Evolutionary conservation across 2,888 invertebrate genomes (phyloP).

Genomic region (Meandrusa payeni): DNA sequence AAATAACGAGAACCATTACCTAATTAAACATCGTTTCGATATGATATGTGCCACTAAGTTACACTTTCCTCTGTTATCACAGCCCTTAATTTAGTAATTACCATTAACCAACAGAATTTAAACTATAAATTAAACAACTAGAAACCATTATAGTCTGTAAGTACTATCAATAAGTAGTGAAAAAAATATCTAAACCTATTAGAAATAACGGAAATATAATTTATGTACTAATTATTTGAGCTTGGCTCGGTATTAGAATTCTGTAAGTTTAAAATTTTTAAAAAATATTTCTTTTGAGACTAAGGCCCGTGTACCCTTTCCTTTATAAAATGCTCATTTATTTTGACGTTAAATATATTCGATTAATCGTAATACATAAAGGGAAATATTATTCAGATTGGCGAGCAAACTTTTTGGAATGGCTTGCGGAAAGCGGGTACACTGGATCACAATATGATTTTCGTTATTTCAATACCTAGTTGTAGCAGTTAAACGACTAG

Average conservation of each 20-base stretch:
- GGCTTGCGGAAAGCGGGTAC: slow-evolving; percentile 15
- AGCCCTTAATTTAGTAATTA: slow-evolving; percentile 66
- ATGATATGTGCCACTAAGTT: slow-evolving; percentile 57
- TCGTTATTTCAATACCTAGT: slow-evolving; percentile 31
- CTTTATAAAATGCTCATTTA: slow-evolving; percentile 1
- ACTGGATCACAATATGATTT: slow-evolving; percentile 12
- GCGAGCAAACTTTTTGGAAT: slow-evolving; percentile 10
- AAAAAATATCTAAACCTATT: slow-evolving; percentile 25
- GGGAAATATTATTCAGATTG: background rate
- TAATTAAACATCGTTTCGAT: slow-evolving; percentile 1
- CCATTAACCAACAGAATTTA: slow-evolving; percentile 63
- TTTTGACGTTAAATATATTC: background rate
- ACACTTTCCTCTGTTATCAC: slow-evolving; percentile 66
- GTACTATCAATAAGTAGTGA: slow-evolving; percentile 42
- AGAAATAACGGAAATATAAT: slow-evolving; percentile 29
- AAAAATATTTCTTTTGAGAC: slow-evolving; percentile 10
- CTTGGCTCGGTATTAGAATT: slow-evolving; percentile 34
- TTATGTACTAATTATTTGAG: slow-evolving; percentile 37
- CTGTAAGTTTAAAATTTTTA: slow-evolving; percentile 13
- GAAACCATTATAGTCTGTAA: slow-evolving; percentile 47
- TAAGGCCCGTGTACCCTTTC: slow-evolving; percentile 7
- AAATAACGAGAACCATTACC: slow-evolving; percentile 15
- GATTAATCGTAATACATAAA: slow-evolving; percentile 3
- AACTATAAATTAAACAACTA: slow-evolving; percentile 53
- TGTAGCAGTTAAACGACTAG: slow-evolving; percentile 34